Base-by-base conservation (phyloP, 2,113 vertebrate species). In the Picathartes gymnocephalus region DNA sequence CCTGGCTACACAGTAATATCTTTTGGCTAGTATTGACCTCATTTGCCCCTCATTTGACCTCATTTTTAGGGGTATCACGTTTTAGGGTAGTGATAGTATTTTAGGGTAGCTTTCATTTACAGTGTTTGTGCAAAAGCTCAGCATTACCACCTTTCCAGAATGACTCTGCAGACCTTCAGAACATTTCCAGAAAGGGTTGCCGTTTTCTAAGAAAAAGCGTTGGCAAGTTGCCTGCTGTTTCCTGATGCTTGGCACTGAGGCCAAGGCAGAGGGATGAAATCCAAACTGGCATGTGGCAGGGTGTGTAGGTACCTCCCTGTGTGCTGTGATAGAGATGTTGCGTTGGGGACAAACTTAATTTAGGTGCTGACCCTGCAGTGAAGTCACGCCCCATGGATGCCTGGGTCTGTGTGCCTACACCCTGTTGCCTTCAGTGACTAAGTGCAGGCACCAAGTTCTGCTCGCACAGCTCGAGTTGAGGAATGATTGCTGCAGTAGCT, bases 171-270 rank as follows among this genome's bases (percentile, higher is more conserved):
- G 88, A 91, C 81, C 88, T 95, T 86, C 88, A 79, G 81, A 96
- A 93, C 81, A 65, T 91, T 97, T 96, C 92, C 94, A 94, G 95
- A 62, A 90, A 91, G 95, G 79, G 91, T 91, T 28, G 13, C 90
- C 11, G 21, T 94, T 97, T 97, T 76, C 96, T 95, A 70, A 96
- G 96, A 96, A 86, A 45, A 97, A 94, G 92, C 3, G 1, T 47
- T 97, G 81, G 69, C 60, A 85, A 87, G 79, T 95, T 93, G 87
- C 93, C 94, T 92, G 40, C 88, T 2, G 7, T 48, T 96, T 92
- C 84, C 74, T 92, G 92, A 76, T 96, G 92, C 83, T 94, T 83
- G 48, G 17, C 74, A 13, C 64, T 64, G 87, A 92, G 56, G 61
- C 88, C 60, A n/a, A 90, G 80, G 94, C 68, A 9, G 61, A 85